A percentile compares a stretch with the other conserved stretches of the same genome.
Evolutionary conservation across 2,888 invertebrate species (phyloP).

Genomic region (Pogonocherus hispidulus): DNA sequence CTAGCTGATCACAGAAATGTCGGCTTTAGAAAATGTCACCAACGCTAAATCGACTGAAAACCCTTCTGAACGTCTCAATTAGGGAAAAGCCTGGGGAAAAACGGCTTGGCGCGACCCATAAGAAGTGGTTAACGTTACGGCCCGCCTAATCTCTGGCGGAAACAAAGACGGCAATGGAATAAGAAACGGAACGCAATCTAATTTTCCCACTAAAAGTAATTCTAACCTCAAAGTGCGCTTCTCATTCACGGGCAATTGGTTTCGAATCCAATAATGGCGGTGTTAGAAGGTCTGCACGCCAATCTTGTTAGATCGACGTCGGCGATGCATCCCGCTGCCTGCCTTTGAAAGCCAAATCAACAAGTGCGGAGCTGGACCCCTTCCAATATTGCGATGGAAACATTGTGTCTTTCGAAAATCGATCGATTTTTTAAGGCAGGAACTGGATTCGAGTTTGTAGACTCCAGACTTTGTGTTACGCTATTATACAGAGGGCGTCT

Average conservation of each 20-base stretch:
- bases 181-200: conserved; percentile 39
- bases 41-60: neutral
- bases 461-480: too few species aligned
- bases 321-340: conserved; percentile 5
- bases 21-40: too few species aligned
- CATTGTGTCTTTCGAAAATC: too few species aligned
- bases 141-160: conserved; percentile 15
- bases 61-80: conserved; percentile 9
- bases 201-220: conserved; percentile 57
- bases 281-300: conserved; percentile 21
- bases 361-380: conserved; percentile 10
- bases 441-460: too few species aligned
- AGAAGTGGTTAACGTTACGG: conserved; percentile 27
- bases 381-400: conserved; percentile 3
- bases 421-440: too few species aligned
- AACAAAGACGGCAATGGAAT: conserved; percentile 16
- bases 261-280: conserved; percentile 61
- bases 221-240: conserved; percentile 58
- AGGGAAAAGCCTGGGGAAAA: conserved; percentile 11
- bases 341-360: conserved; percentile 14
- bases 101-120: conserved; percentile 1
- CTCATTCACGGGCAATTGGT: conserved; percentile 63
- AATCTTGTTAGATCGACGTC: conserved; percentile 11
- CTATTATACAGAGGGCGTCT: too few species aligned
- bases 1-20: too few species aligned